Evolutionary conservation across 2,797 vertebrate species (phyloP).

Genomic region (Sus cebifrons): DNA sequence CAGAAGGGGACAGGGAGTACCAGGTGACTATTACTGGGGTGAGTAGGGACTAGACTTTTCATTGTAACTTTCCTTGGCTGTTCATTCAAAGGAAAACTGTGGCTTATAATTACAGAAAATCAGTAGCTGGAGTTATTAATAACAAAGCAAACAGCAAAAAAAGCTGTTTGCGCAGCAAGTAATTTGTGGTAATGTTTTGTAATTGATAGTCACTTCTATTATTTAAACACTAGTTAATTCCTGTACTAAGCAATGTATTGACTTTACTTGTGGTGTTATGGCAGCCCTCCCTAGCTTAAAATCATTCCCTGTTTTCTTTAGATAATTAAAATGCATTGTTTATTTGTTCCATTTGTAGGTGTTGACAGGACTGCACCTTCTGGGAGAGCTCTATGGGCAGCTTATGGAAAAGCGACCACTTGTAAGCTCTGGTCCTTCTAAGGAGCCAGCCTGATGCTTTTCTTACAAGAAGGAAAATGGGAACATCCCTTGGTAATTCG

Average conservation of each 20-base stretch:
- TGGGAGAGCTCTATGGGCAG: not conserved
- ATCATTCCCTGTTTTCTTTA: slow-evolving; percentile 65
- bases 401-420: not conserved
- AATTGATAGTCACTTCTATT: slow-evolving; percentile 81
- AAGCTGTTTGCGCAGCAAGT: slow-evolving; percentile 70
- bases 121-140: slow-evolving; percentile 80
- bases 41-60: not conserved
- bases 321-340: slow-evolving; percentile 67
- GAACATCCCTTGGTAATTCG: not conserved
- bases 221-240: slow-evolving; percentile 84
- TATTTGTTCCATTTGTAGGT: slow-evolving; percentile 20
- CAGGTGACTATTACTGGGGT: not conserved
- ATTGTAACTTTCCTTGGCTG: not conserved
- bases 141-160: slow-evolving; percentile 52
- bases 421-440: not conserved
- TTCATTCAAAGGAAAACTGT: slow-evolving; percentile 63
- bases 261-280: slow-evolving; percentile 70
- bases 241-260: slow-evolving; percentile 70
- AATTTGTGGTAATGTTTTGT: slow-evolving; percentile 76
- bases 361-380: not conserved
- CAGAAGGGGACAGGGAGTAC: not conserved
- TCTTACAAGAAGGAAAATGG: not conserved
- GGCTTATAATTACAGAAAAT: slow-evolving; percentile 69
- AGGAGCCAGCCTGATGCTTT: not conserved
- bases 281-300: slow-evolving; percentile 61